Conservation (phyloP, 2,888 invertebrate species). For the Choristoneura rosaceana region DNA sequence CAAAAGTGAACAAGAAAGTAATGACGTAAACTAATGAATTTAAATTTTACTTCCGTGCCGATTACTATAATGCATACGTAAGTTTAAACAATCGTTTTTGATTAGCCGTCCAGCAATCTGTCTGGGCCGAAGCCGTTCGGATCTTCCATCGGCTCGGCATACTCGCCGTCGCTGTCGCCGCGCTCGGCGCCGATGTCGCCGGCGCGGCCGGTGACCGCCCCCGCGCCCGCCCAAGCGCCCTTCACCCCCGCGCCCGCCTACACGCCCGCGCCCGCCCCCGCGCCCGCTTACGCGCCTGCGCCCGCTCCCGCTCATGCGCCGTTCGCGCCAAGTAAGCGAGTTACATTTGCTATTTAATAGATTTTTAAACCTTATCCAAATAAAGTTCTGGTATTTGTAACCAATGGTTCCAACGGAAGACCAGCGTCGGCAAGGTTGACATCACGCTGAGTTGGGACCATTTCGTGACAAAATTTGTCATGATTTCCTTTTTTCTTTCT, state of each 20-base stretch:
- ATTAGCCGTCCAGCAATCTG: conserved; percentile 81
- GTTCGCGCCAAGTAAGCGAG: conserved; percentile 82
- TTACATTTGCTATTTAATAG: conserved; percentile 78
- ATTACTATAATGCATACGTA: no score
- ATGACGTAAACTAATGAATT: no score
- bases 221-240: conserved; percentile 56
- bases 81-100: background rate
- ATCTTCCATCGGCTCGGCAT: conserved; percentile 84
- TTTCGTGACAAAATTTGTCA: no score
- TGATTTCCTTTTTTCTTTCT: no score
- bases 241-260: conserved; percentile 51
- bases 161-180: conserved; percentile 80
- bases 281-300: conserved; percentile 46
- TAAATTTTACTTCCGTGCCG: no score
- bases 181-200: conserved; percentile 82
- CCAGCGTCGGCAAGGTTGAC: no score
- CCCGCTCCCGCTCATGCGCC: conserved; percentile 55
- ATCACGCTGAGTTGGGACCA: no score
- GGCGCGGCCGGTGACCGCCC: conserved; percentile 67
- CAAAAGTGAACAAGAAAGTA: no score
- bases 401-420: no score
- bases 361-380: conserved; percentile 2
- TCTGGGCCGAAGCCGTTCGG: conserved; percentile 87
- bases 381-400: background rate
- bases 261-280: conserved; percentile 51